Evolutionary conservation across 2,797 vertebrate genomes (phyloP), one percentile per base, ranked within the genome.

Genomic region (Acipenser ruthenus): DNA sequence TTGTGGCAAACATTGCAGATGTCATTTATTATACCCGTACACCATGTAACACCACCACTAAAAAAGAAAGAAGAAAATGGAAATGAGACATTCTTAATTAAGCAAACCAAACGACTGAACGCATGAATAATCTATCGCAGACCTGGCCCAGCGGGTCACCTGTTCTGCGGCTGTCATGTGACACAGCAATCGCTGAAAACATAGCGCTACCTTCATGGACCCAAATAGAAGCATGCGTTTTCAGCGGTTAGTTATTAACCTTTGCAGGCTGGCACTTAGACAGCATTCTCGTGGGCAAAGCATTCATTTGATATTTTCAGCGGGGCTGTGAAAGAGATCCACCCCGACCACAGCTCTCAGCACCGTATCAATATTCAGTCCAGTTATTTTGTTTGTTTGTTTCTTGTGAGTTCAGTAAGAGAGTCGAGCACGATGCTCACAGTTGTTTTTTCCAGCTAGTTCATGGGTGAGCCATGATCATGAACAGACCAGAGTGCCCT

Each of bases 81-180:
- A 87, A 89, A 88, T 83, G 71, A 85, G 74, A 7, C 66, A 74
- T 77, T 78, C 68, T 82, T 87, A 84, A 87, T 90, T 88, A 84
- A 80, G 77, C 79, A 74, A 77, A 71, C 73, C 68, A 81, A 85
- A 82, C 82, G 75, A 79, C 82, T 83, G 78, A 75, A 78, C 74
- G 74, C 82, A 82, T 83, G 84, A 86, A 82, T 86, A 83, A 84
- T 84, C 84, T 82, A 84, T 84, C 79, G 64, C 78, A 77, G 74
- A 69, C 68, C 10, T 76, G 78, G 84, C 84, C 84, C 68, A 73
- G 72, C 62, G 7, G 65, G 71, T 72, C 71, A 70, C 52, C 68
- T 78, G 77, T 76, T 83, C 68, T 50, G 67, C 65, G 9, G 68
- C 68, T 77, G 71, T 79, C 81, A 85, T 77, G 80, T 80, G 78